Evolutionary conservation across 1,140 invertebrate species (phyloP), one percentile per base, ranked within the genome.

Genomic region (Panulirus ornatus): DNA sequence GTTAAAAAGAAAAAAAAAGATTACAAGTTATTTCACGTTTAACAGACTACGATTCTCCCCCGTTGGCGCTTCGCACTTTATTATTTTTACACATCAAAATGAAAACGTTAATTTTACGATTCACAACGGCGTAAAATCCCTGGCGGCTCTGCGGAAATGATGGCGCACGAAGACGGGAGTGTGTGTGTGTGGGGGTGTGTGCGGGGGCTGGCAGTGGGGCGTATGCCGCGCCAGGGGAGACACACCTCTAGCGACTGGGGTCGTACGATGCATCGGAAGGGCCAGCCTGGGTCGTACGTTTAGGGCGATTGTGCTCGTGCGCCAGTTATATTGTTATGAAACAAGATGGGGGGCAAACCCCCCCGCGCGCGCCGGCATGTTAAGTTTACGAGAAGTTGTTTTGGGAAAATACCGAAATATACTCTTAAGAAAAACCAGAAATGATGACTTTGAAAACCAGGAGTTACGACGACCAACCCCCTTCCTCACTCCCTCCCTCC

Each of bases 61-160:
- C 86, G 51, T 51, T 73, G 86, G 86, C 78, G 86, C 86, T 81
- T 88, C 78, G 75, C 86, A 88, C 86, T 88, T 88, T 88, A 88
- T 88, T 88, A 88, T 88, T 88, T 88, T 88, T 88, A 88, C 86
- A 82, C 86, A 88, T 88, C 86, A 88, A 88, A 88, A 88, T 88
- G 86, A 88, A 88, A 88, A 88, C 86, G 76, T 88, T 88, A 88
- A 88, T 88, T 88, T 88, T 88, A 88, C 86, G 86, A 88, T 88
- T 88, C 86, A 88, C 86, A 88, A 82, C 78, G 73, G 86, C 86
- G 86, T 88, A 88, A 88, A 88, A 88, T 82, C 86, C 86, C 78
- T 78, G n/a, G 47, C 78, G 22, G 86, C 86, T 82, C 47, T 36
- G 86, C 81, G 82, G 86, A 88, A 88, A 88, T 82, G 86, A 88